Evolutionary conservation across 2,113 vertebrate genomes (phyloP), one percentile per base, ranked within the genome.

Genomic region (Corythornis madagascariensis): DNA sequence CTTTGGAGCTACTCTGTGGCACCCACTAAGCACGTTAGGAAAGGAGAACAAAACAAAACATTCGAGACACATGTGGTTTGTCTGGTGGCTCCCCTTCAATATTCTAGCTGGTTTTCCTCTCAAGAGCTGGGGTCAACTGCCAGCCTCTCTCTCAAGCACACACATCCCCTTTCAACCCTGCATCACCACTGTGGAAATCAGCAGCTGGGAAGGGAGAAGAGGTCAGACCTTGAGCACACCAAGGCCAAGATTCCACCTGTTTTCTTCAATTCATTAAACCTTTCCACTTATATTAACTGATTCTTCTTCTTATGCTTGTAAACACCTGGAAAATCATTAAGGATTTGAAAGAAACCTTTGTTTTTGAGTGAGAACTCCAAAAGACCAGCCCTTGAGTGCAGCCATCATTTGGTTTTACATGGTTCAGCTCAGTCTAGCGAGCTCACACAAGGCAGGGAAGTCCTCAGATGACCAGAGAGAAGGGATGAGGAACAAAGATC

Each of bases 401-500:
- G 19, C 5, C 20, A 59, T 78, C 31, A 42, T 69, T 15, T 20
- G 38, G 38, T 38, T 29, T 7, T 9, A 21, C 2, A 40, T 4
- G 11, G n/a, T 16, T 84, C n/a, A 11, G 33, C 35, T 59, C 48
- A 17, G n/a, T 7, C 33, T 11, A 56, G 10, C 8, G 29, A 17
- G 18, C 29, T 16, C 18, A 56, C 26, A n/a, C 28, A 61, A 71
- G 16, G 31, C n/a, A 61, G 48, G 13, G 26, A 64, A 35, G 31
- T 14, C 11, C 22, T 16, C 16, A 21, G 22, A 11, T 22, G 22
- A 21, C 3, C 16, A 10, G 21, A 69, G 8, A 10, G 5, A 53
- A 77, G 10, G 0, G 0, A 26, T 1, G 17, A 56, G 42, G 21
- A 21, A 21, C 1, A 79, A 70, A 29, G 21, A 16, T 8, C 20